Percentiles rank a stretch among this genome's conserved stretches.
These are phyloP conservation scores for Chrysogorgia sp. DNA, from an alignment of 92 coral and sea anemone species.

Conservation along the genomic window DNA sequence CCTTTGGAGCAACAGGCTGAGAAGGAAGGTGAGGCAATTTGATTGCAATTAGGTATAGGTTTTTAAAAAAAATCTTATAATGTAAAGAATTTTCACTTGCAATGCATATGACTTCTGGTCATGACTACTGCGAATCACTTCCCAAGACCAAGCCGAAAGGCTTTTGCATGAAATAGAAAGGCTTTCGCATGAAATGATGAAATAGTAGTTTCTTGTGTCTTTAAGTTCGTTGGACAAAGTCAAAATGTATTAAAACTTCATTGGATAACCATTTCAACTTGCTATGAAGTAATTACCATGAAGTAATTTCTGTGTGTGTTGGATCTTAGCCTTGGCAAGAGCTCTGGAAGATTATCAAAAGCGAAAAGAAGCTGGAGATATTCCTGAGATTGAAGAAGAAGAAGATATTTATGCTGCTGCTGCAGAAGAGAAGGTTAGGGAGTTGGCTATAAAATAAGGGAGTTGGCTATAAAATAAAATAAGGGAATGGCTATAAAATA, in stretches of 20 bases:
- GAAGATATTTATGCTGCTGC: slow-evolving; percentile 88
- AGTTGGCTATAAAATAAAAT: not conserved
- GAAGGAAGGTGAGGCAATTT: slow-evolving; percentile 76
- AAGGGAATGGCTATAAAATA: too few species aligned
- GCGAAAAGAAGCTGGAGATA: slow-evolving; percentile 78
- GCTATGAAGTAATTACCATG: not conserved
- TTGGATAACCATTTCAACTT: too few species aligned
- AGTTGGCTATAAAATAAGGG: not conserved
- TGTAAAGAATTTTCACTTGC: not conserved
- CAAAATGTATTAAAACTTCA: too few species aligned
- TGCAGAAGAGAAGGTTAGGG: slow-evolving; percentile 66
- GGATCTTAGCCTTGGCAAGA: slow-evolving; percentile 72
- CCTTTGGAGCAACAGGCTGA: slow-evolving; percentile 91
- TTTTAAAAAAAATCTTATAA: not conserved
- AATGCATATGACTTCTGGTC: too few species aligned
- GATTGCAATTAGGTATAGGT: not conserved
- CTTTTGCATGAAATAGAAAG: too few species aligned
- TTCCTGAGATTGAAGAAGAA: slow-evolving; percentile 71
- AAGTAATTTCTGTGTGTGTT: not conserved
- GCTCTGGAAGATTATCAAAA: slow-evolving; percentile 92
- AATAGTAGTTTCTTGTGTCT: too few species aligned
- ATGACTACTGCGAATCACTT: too few species aligned
- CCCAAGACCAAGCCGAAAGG: too few species aligned
- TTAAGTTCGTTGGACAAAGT: too few species aligned
- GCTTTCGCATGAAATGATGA: too few species aligned